Evolutionary conservation across 1,140 invertebrate species (phyloP).

Genomic region (Ooceraea biroi): DNA sequence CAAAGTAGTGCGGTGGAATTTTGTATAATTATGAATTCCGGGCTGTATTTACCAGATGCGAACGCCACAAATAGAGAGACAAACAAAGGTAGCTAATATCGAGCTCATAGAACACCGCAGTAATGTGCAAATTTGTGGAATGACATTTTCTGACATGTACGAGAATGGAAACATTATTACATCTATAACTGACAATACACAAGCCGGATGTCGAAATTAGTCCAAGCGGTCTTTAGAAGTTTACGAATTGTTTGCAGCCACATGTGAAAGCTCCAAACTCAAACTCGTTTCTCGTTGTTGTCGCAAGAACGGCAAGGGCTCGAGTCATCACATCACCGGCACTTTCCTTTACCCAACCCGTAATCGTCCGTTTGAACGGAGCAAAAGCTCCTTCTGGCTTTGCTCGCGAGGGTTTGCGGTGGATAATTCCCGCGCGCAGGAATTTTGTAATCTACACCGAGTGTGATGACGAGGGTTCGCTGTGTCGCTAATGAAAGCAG

Average conservation of each 20-base stretch:
- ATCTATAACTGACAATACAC: not conserved
- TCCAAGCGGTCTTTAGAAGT: not conserved
- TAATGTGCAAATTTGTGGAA: not conserved
- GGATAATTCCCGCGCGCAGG: slow-evolving; percentile 49
- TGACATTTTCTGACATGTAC: not conserved
- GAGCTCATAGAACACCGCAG: not conserved
- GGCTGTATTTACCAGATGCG: slow-evolving; percentile 4
- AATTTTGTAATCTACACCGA: slow-evolving; percentile 72
- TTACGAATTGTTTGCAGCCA: not conserved
- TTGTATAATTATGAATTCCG: not conserved
- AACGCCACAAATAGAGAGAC: slow-evolving; percentile 18
- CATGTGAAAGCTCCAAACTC: not conserved
- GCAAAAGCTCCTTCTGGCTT: slow-evolving; percentile 10
- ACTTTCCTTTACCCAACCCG: not conserved
- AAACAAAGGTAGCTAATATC: not conserved
- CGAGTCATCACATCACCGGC: slow-evolving; percentile 12
- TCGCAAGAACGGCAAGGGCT: not conserved
- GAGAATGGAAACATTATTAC: not conserved
- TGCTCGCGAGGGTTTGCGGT: slow-evolving; percentile 28
- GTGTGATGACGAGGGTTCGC: slow-evolving; percentile 38
- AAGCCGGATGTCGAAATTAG: not conserved
- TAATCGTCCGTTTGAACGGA: slow-evolving; percentile 28
- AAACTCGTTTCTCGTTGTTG: not conserved
- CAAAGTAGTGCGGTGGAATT: not conserved
- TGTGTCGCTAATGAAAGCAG: slow-evolving; percentile 73